phyloP scores from a whole-genome alignment of 1,140 invertebrate species.

The Cheumatopsyche charites region DNA sequence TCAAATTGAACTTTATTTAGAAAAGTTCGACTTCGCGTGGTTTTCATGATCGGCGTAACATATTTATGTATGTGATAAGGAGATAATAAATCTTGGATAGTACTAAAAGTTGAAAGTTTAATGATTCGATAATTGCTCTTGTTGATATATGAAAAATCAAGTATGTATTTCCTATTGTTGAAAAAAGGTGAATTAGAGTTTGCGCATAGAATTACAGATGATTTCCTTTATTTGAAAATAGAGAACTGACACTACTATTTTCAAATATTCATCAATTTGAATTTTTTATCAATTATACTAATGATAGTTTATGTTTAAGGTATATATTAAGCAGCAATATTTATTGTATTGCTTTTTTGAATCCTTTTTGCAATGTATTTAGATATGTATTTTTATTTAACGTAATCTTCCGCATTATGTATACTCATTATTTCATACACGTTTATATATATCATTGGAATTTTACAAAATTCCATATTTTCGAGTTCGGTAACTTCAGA shows the following conservation, averaged over 20 bases:
- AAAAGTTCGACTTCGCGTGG: no score
- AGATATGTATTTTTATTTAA: background rate
- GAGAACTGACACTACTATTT: constrained; percentile 9
- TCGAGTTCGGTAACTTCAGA: no score
- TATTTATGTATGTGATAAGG: no score
- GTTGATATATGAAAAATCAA: background rate
- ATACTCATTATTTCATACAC: background rate
- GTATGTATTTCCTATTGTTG: background rate
- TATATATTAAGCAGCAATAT: constrained; percentile 5
- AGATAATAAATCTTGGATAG: no score
- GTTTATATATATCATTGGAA: background rate
- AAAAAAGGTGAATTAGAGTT: no score
- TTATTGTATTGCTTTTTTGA: constrained; percentile 24
- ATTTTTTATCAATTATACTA: background rate
- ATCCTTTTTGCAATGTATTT: constrained; percentile 10
- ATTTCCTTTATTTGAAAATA: background rate
- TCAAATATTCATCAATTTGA: background rate
- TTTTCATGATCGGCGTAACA: no score
- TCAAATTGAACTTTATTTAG: no score
- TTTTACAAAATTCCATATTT: background rate
- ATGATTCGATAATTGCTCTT: background rate
- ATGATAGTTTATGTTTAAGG: background rate
- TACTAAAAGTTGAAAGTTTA: background rate
- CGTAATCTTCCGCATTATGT: background rate
- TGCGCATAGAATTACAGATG: background rate